Percentiles rank a stretch among this genome's conserved stretches.
Evolutionary conservation across 2,888 invertebrate genomes (phyloP).

Genomic region (Oeneis ivallda): DNA sequence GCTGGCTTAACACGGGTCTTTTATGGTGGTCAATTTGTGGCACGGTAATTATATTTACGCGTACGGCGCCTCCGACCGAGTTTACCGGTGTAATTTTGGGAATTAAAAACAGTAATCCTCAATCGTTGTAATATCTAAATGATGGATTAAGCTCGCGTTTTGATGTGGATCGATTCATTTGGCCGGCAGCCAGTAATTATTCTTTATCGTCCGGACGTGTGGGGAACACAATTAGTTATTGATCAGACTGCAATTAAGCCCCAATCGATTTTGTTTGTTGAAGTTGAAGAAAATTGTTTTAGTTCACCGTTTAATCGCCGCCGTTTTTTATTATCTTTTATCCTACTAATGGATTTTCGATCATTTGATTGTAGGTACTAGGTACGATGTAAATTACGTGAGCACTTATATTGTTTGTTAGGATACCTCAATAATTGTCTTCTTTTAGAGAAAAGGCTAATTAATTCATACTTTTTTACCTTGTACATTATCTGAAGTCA

Average conservation of each 20-base stretch:
- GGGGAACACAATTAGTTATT: slow-evolving; percentile 81
- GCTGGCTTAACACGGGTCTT: slow-evolving; percentile 50
- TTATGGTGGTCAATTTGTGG: slow-evolving; percentile 75
- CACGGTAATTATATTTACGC: slow-evolving; percentile 75
- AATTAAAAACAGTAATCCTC: slow-evolving; percentile 80
- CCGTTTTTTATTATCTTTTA: slow-evolving; percentile 57
- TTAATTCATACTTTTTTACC: not conserved
- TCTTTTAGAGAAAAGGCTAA: not conserved
- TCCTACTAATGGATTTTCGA: slow-evolving; percentile 71
- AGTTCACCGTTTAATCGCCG: slow-evolving; percentile 74
- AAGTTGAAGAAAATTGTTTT: slow-evolving; percentile 81
- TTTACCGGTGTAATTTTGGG: slow-evolving; percentile 74
- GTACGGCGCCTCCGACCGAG: slow-evolving; percentile 65
- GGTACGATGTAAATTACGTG: slow-evolving; percentile 20
- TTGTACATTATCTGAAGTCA: not conserved
- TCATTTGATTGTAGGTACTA: slow-evolving; percentile 53
- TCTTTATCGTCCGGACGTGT: slow-evolving; percentile 77
- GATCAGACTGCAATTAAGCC: slow-evolving; percentile 79
- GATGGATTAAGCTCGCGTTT: slow-evolving; percentile 80
- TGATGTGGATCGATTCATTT: slow-evolving; percentile 81
- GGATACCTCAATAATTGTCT: slow-evolving; percentile 53
- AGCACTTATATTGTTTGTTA: slow-evolving; percentile 55
- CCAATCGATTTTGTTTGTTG: slow-evolving; percentile 80
- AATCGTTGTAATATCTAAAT: slow-evolving; percentile 80
- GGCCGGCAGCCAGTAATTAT: slow-evolving; percentile 81